Evolutionary conservation across 2,113 vertebrate species (phyloP), one percentile per base, ranked within the genome.

Genomic region (Mormoops blainvillei): DNA sequence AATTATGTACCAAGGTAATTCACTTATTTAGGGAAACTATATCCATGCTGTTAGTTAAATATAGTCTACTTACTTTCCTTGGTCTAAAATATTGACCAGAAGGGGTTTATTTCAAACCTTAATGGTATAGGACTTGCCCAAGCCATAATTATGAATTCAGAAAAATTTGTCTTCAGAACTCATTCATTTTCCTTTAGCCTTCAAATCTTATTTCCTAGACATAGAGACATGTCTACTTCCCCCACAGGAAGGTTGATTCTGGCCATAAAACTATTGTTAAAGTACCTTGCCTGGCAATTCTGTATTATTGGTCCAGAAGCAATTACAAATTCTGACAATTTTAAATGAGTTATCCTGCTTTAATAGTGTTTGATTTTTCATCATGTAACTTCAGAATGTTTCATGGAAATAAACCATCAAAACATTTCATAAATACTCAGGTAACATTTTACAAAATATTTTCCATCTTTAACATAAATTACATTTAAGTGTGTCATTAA

Each of bases 331-430:
- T 88, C 80, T 88, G 19, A 76, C 38, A 83, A 52, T 76, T 94
- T 86, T 54, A 95, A 95, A 89, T 93, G 54, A 94, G 36, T 52
- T 87, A 63, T 76, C 58, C n/a, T 89, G 33, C n/a, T 26, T 96
- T 78, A 50, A 50, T 0, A 43, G 7, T 43, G 22, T 67, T 90
- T 65, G 36, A 78, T 77, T 85, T 96, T 78, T 76, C 16, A 67
- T 97, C 10, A 61, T 61, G 28, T 92, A 61, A 16, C 8, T 97
- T 94, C 26, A 83, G 52, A 36, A 94, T 61, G 36, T 41, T 68
- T 4, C n/a, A 67, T 54, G 33, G 12, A 89, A 88, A 68, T 68
- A 89, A 84, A 33, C 43, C 22, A 68, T 5, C 52, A 20, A 83
- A 31, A 89, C 6, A 13, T 68, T 94, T 87, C 41, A 83, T 84